phyloP scores from a whole-genome alignment of 2,113 vertebrate species.

The Mormyrus iriodes region DNA sequence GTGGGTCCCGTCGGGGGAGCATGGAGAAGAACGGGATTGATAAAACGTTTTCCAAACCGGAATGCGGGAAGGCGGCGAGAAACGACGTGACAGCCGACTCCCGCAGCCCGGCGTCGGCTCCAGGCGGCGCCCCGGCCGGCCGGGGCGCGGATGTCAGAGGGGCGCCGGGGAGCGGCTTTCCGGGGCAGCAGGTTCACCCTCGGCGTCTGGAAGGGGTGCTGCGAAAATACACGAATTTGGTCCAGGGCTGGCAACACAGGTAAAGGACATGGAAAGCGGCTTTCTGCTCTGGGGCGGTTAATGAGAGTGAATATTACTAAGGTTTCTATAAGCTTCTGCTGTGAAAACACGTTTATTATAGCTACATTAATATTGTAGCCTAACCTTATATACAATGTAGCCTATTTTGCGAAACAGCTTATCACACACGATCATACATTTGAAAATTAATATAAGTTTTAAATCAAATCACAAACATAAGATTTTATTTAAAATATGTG shows the following conservation, averaged over 20 bases:
- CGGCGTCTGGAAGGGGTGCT: slow-evolving; percentile 79
- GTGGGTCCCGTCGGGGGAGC: slow-evolving; percentile 44
- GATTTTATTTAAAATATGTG: not conserved
- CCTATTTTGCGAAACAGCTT: not conserved
- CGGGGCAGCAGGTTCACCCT: slow-evolving; percentile 51
- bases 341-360: not conserved
- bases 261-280: slow-evolving; percentile 41
- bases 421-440: not conserved
- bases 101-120: slow-evolving; percentile 65
- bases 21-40: slow-evolving; percentile 56
- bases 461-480: not conserved
- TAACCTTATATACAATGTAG: not conserved
- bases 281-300: not conserved
- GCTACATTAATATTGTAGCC: not conserved
- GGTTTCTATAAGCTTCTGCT: not conserved
- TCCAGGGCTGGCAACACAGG: slow-evolving; percentile 98
- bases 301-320: not conserved
- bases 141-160: slow-evolving; percentile 49
- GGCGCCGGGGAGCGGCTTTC: slow-evolving; percentile 53
- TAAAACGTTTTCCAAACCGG: slow-evolving; percentile 37
- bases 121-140: slow-evolving; percentile 59
- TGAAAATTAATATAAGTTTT: not conserved
- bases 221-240: slow-evolving; percentile 95
- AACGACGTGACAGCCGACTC: slow-evolving; percentile 54
- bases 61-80: slow-evolving; percentile 50